Conservation (phyloP, 2,797 vertebrate species). For the Silurus lanzhouensis region DNA sequence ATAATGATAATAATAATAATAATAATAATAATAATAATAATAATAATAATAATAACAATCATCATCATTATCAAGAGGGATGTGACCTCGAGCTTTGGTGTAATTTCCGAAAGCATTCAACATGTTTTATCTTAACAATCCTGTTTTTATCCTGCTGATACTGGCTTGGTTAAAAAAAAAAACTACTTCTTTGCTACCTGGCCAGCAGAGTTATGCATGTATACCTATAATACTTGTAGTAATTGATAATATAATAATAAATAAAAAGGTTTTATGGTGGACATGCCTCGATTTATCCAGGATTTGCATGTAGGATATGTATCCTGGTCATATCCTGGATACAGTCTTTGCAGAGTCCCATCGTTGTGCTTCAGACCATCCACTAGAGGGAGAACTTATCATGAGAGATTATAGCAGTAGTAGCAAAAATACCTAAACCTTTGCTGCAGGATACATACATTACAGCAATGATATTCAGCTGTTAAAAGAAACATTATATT, state of each 20-base stretch:
- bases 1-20: neutral
- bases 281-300: neutral
- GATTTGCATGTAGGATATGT: neutral
- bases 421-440: neutral
- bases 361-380: neutral
- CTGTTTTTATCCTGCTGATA: neutral
- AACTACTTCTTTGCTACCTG: neutral
- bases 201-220: neutral
- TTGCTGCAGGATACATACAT: neutral
- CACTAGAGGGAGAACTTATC: slow-evolving; percentile 4
- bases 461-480: neutral
- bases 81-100: neutral
- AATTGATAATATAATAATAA: neutral
- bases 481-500: neutral
- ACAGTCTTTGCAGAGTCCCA: neutral
- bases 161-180: neutral
- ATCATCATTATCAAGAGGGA: neutral
- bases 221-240: neutral
- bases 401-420: neutral
- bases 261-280: neutral
- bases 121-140: neutral
- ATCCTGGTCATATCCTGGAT: neutral
- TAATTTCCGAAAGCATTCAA: neutral
- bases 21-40: no score
- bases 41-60: no score